These are phyloP conservation scores for Elysia crispata DNA, from an alignment of 2,888 invertebrate species.

Conservation along the genomic window DNA sequence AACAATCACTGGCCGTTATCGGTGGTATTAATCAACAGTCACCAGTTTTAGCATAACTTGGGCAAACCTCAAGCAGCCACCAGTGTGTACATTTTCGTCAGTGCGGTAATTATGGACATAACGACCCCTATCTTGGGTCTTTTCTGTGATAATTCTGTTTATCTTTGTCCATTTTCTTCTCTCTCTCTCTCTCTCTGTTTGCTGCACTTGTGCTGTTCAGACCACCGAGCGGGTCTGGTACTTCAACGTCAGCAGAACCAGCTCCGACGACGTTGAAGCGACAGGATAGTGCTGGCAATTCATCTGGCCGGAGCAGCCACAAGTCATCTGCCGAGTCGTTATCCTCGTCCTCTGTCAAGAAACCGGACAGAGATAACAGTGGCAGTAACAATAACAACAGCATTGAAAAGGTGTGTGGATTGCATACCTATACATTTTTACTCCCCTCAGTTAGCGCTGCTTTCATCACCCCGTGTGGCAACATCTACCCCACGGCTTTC, in stretches of 20 bases:
- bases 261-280: conserved; percentile 37
- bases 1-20: too few relatives aligned
- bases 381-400: conserved; percentile 37
- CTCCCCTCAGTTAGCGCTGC: too few relatives aligned
- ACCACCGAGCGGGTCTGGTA: conserved; percentile 17
- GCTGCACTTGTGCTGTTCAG: neutral
- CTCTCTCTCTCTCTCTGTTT: neutral
- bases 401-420: conserved; percentile 26
- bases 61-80: too few relatives aligned
- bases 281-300: conserved; percentile 55
- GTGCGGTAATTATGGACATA: too few relatives aligned
- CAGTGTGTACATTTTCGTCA: too few relatives aligned
- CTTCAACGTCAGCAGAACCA: neutral
- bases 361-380: conserved; percentile 43
- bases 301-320: conserved; percentile 66
- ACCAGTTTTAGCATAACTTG: too few relatives aligned
- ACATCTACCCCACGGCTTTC: too few relatives aligned
- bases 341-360: conserved; percentile 35
- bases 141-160: neutral
- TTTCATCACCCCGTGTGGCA: too few relatives aligned
- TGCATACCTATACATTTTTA: too few relatives aligned
- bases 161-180: too few relatives aligned
- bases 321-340: conserved; percentile 41
- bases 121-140: neutral
- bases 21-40: too few relatives aligned